phyloP scores from a whole-genome alignment of 2,797 vertebrate species.

The Macrochelys suwanniensis region DNA sequence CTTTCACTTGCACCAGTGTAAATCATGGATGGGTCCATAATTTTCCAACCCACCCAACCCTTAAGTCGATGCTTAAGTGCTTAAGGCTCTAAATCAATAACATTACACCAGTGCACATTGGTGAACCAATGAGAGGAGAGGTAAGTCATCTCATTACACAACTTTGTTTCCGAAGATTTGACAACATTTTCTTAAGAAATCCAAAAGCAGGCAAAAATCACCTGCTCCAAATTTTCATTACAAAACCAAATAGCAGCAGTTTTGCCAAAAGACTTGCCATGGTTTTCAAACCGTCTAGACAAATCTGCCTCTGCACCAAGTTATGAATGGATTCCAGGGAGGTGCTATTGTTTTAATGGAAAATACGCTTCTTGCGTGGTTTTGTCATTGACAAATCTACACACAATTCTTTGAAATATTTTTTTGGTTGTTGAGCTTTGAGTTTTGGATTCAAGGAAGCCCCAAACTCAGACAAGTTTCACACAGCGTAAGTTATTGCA shows the following conservation, averaged over 20 bases:
- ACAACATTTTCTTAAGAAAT: neutral
- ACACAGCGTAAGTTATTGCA: neutral
- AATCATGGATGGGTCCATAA: neutral
- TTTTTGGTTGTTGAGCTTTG: neutral
- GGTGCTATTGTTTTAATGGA: neutral
- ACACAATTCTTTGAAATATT: neutral
- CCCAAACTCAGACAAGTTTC: neutral
- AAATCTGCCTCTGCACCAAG: neutral
- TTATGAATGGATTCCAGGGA: neutral
- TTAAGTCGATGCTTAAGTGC: neutral
- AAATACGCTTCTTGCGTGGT: neutral
- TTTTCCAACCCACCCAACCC: neutral
- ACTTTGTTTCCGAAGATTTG: neutral
- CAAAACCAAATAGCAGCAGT: neutral
- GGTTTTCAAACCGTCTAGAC: neutral
- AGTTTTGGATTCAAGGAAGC: neutral
- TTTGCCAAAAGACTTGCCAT: neutral
- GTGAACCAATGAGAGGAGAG: conserved; percentile 34
- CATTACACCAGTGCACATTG: conserved; percentile 10
- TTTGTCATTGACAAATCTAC: neutral
- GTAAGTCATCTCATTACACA: neutral
- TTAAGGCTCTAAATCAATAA: conserved; percentile 37
- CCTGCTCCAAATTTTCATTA: neutral
- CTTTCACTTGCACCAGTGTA: neutral
- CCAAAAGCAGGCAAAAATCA: neutral